Evolutionary conservation across 2,888 invertebrate genomes (phyloP), one percentile per base, ranked within the genome.

Genomic region (Drosophila histrio): DNA sequence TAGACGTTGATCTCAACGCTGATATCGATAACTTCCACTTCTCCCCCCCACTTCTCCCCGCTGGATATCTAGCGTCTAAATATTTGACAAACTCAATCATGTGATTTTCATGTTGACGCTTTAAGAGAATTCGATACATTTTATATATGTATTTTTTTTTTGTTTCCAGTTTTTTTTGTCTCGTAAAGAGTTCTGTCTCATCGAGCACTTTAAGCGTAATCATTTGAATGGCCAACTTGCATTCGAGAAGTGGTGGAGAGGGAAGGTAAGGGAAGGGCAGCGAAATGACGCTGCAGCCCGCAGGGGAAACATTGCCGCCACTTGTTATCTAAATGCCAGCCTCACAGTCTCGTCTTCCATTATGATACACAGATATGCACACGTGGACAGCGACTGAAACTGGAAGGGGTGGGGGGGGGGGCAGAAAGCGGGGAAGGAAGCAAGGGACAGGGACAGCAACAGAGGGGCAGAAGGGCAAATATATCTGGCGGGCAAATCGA

Each of bases 311-410:
- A 57, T 43, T 28, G 78, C 73, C 73, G 81, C 64, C 88, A 76
- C 65, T 78, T 46, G 41, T 91, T 91, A 91, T 91, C 91, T 91
- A 89, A 91, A 90, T 90, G 90, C 91, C 92, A 92, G 92, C 90
- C 92, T 92, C 90, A 90, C 90, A 90, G 92, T 91, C 92, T 92
- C 92, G 91, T 91, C 91, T 91, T 92, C 92, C 92, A 92, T 92
- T 92, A 92, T 91, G 91, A 92, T 92, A 90, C 89, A 82, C 81
- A 88, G 91, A 91, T 91, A 73, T 58, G 76, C 53, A 71, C 78
- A 83, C 68, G 81, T 74, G 74, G 77, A 75, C 70, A 68, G 11
- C 24, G 1, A 13, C 22, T 13, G 41, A 13, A 2, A 11, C 8
- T 2, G 38, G 6, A 11, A 21, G 17, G 9, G 11, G 21, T 11